Base-by-base conservation (phyloP, 2,797 vertebrate genomes). In the Gastrophryne carolinensis region DNA sequence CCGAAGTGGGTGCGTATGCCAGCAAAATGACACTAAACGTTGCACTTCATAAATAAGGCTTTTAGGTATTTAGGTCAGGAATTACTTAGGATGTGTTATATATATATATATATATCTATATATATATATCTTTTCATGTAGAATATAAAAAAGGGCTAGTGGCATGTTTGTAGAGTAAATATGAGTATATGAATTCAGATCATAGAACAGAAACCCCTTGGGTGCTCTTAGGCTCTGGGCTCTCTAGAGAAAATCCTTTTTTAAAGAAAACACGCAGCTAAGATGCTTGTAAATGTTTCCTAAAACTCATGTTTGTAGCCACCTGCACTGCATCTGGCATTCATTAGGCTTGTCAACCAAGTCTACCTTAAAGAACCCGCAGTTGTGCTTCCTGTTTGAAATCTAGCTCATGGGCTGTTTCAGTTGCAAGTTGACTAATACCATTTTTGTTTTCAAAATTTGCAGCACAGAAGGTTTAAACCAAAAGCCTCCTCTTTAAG, bases 401-500 rank as follows among this genome's bases (percentile, higher is more conserved):
- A 85, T 71, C 17, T 49, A 27, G 30, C 72, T 84, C n/a, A 5
- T 35, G 71, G 70, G 58, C 23, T 24, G 39, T 79, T 77, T 58
- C 27, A 49, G 74, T 85, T 84, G 81, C 54, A n/a, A 80, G 47
- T 80, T 86, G 57, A 67, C 77, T 84, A 81, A 86, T 84, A 87
- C 74, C 68, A 65, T 86, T 88, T 69, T 89, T 87, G 81, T 84
- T 89, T 82, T 89, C 81, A 80, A 78, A 76, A 27, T 61, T 65
- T 81, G 63, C 78, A 79, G 69, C 34, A 74, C 84, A 72, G 85
- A 12, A 15, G 39, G 58, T 73, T 34, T 73, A 82, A 81, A 86
- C 78, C 85, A 79, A 73, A 41, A 35, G 57, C 50, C 17, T 44
- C 30, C 69, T 83, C 79, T 74, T 84, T 79, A 82, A 79, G 72